These are phyloP conservation scores for Lethenteron camtschaticum DNA, from an alignment of 2,113 vertebrate species.

Conservation along the genomic window DNA sequence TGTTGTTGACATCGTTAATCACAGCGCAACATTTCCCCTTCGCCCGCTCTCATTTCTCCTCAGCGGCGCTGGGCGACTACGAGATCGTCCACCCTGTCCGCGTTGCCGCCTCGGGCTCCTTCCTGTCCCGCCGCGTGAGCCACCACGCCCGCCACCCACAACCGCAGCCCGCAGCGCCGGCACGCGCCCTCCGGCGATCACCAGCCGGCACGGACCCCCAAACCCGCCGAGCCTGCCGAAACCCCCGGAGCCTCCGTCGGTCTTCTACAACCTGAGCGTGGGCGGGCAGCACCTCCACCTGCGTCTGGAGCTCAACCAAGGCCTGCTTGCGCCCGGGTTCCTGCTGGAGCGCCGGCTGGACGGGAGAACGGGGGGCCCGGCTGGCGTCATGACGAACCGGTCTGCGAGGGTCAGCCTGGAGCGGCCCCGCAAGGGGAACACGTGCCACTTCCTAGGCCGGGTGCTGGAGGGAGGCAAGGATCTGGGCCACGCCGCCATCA, in stretches of 20 bases:
- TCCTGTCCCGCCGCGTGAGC: slow-evolving; percentile 58
- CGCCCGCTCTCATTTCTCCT: no score
- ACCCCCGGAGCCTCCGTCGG: slow-evolving; percentile 10
- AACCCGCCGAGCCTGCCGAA: no score
- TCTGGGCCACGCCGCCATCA: slow-evolving; percentile 46
- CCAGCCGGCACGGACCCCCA: no score
- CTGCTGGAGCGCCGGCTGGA: slow-evolving; percentile 37
- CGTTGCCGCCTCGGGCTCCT: slow-evolving; percentile 48
- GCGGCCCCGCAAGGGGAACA: slow-evolving; percentile 11
- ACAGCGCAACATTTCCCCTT: no score
- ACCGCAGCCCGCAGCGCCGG: slow-evolving; percentile 24
- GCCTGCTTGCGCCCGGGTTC: slow-evolving; percentile 50
- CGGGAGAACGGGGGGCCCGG: slow-evolving; percentile 21
- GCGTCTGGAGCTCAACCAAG: slow-evolving; percentile 48
- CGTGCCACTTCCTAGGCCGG: slow-evolving; percentile 55
- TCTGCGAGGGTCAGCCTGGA: slow-evolving; percentile 18
- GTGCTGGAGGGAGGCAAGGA: slow-evolving; percentile 25
- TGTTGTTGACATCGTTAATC: no score
- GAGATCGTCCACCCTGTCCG: slow-evolving; percentile 56
- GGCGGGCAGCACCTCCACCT: slow-evolving; percentile 34
- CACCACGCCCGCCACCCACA: slow-evolving; percentile 27
- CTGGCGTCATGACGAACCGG: not conserved
- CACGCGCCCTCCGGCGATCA: not conserved
- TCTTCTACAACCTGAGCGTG: slow-evolving; percentile 46
- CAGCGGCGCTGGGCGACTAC: slow-evolving; percentile 10